Conservation (phyloP, 2,113 vertebrate species). For the Archocentrus centrarchus region DNA sequence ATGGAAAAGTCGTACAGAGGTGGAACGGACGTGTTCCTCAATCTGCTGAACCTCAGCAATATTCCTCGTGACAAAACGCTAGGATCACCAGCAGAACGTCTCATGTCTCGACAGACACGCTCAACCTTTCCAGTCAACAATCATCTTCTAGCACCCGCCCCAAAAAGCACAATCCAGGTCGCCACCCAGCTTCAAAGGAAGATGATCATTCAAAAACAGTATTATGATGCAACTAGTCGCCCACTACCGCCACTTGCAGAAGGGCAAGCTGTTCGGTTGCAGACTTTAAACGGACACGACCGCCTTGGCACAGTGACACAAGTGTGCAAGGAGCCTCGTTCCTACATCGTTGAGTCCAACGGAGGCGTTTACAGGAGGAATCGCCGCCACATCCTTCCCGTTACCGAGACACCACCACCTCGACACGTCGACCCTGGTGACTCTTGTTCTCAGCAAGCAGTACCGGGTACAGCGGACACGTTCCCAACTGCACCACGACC, state of each 20-base stretch:
- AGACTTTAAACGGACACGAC: background rate
- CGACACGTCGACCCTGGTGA: no score
- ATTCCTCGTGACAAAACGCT: background rate
- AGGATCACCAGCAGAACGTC: background rate
- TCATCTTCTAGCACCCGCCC: background rate
- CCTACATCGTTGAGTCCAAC: background rate
- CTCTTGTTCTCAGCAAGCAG: no score
- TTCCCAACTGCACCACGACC: no score
- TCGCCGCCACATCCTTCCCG: no score
- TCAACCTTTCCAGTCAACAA: background rate
- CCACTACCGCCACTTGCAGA: background rate
- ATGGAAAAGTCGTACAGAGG: conserved; percentile 33
- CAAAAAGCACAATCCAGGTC: background rate
- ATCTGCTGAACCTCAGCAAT: conserved; percentile 20
- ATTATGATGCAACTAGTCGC: background rate
- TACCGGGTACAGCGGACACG: no score
- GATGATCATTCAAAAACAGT: background rate
- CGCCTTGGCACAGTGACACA: background rate
- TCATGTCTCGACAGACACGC: background rate
- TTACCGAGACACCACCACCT: no score
- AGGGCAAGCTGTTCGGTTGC: background rate
- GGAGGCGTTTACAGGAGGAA: background rate
- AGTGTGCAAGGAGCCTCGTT: background rate
- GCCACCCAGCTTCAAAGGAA: background rate
- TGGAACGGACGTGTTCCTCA: conserved; percentile 24